These are phyloP conservation scores for Eledone cirrhosa DNA, from an alignment of 2,888 invertebrate species.

Conservation along the genomic window DNA sequence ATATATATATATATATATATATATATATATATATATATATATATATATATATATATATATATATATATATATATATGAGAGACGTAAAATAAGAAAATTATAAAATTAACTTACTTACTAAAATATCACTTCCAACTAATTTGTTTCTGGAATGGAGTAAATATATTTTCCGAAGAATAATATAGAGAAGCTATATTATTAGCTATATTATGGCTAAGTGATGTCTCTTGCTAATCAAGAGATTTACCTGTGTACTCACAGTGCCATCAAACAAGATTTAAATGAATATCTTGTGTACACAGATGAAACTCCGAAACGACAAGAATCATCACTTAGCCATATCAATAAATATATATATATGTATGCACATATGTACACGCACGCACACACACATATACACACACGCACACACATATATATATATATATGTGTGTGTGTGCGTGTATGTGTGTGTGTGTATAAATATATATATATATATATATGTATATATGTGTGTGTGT, in stretches of 20 bases:
- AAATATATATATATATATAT: conserved; percentile 5
- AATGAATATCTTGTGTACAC: too few species aligned
- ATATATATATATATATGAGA: conserved; percentile 4
- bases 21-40: neutral
- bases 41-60: neutral
- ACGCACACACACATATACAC: neutral
- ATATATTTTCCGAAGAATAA: too few species aligned
- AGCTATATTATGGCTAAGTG: too few species aligned
- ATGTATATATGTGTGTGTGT: conserved; percentile 7
- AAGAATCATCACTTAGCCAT: too few species aligned
- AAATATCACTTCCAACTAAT: too few species aligned
- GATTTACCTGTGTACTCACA: too few species aligned
- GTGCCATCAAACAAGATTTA: too few species aligned
- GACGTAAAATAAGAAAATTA: too few species aligned
- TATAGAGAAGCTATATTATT: neutral
- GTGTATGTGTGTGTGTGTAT: neutral
- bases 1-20: neutral
- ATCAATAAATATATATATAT: neutral
- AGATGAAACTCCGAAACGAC: too few species aligned
- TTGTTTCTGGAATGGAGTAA: too few species aligned
- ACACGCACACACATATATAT: neutral
- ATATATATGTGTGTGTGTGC: neutral
- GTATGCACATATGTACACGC: neutral
- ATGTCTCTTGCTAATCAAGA: too few species aligned
- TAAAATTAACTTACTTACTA: too few species aligned